Evolutionary conservation across 2,888 invertebrate genomes (phyloP), one percentile per base, ranked within the genome.

Genomic region (Deroplatys truncata): DNA sequence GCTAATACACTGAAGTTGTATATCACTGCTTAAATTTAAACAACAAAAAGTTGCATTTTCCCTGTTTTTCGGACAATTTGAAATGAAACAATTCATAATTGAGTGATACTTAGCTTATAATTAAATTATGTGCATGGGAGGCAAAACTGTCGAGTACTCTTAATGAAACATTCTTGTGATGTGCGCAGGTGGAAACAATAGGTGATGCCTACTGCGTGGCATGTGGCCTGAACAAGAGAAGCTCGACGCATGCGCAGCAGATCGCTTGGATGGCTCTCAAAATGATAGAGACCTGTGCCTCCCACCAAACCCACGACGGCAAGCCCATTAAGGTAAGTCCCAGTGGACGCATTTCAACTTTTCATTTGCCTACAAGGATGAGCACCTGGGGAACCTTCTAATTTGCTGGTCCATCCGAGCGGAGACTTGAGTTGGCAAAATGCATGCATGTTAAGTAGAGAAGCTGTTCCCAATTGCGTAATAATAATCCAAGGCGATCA

Each of bases 191-290:
- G 92, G 99, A 99, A 94, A 99, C 98, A 10, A 99, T 99, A 92
- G 98, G 98, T 0, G 98, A 99, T 93, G 98, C 98, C 0, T 99
- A 99, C 92, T 98, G 98, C 92, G 98, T 98, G 9, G 98, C 98
- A 0, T 98, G 98, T 89, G 98, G 98, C 0, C 94, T 99, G 13
- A 98, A 98, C 93, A 96, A 97, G 91, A 96, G 96, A 92, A 98
- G 97, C 88, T 95, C 95, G 83, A 98, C 97, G 89, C 98, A 99
- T 93, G 98, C 98, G 29, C 97, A 98, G 91, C 98, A 98, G 94
- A 98, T 98, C 84, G 98, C 98, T 4, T 98, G 98, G 98, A 99
- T 99, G 98, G 98, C 98, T 0, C 93, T 98, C 91, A 97, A 97
- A 92, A 99, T 99, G 98, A 98, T 98, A 90, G 96, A 97, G 92